Evolutionary conservation across 2,113 vertebrate species (phyloP), one percentile per base, ranked within the genome.

Genomic region (Ginglymostoma cirratum): DNA sequence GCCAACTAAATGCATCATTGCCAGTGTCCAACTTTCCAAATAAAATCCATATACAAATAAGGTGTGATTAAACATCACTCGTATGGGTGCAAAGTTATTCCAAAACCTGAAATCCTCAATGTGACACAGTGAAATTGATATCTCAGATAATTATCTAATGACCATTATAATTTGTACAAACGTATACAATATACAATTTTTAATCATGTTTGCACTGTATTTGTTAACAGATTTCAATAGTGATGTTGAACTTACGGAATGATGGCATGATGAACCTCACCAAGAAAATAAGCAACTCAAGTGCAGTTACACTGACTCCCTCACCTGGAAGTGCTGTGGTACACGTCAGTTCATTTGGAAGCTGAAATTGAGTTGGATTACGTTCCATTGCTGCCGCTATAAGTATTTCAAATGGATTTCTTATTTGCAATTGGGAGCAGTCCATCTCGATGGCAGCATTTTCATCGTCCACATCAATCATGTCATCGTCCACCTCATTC

Each of bases 351-450:
- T 99, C 99, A 66, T 98, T 99, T 96, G 99, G 99, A 97, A 99
- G 97, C 98, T 99, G 99, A 97, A 99, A 99, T 96, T 99, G 99
- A 30, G 99, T 99, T 89, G 99, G 99, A 97, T 99, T 99, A 97
- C 98, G 98, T 97, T 99, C 99, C 99, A 99, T 99, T 96, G 99
- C 99, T 4, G 99, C 99, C 80, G 99, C 99, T 96, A 99, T 99
- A 92, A 99, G 98, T 96, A 99, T 98, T 98, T 99, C 99, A 97
- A 99, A 99, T 72, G 98, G 99, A 96, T 99, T 98, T 97, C 99
- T 99, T 96, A 99, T 98, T 96, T 98, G 98, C 94, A 98, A 98
- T 96, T 98, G 98, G 95, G 98, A 97, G 90, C 97, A 98, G 97
- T 99, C 98, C 0, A 98, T 97, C 97, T 99, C 99, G 17, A 97